Evolutionary conservation across 2,113 vertebrate species (phyloP).

Genomic region (Cepphus grylle): DNA sequence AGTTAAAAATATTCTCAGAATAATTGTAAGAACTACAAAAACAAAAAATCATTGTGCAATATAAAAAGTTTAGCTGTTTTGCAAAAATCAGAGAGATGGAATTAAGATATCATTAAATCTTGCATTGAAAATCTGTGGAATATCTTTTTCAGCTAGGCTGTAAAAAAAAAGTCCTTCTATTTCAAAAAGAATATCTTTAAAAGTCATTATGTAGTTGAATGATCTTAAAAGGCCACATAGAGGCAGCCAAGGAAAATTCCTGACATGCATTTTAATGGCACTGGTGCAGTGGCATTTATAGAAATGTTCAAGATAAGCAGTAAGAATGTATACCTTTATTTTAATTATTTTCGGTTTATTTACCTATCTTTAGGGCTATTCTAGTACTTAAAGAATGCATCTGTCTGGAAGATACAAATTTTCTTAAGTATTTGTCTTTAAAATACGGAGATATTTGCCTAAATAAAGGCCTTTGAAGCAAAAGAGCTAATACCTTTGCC

Average conservation of each 20-base stretch:
- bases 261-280: constrained; percentile 49
- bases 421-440: constrained; percentile 6
- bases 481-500: constrained; percentile 35
- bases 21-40: neutral
- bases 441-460: constrained; percentile 7
- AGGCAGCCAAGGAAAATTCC: constrained; percentile 23
- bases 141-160: neutral
- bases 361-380: neutral
- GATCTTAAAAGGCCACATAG: constrained; percentile 26
- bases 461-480: constrained; percentile 15
- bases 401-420: neutral
- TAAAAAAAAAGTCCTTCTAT: neutral
- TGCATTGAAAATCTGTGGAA: constrained; percentile 18
- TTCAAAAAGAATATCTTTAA: constrained; percentile 63
- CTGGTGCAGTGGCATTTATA: constrained; percentile 18
- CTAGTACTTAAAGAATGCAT: neutral
- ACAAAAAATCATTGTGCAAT: neutral
- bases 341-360: neutral
- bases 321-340: neutral
- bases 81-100: neutral
- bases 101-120: constrained; percentile 10
- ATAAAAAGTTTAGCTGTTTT: neutral
- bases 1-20: neutral
- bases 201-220: constrained; percentile 56
- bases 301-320: neutral